phyloP scores from a whole-genome alignment of 2,797 vertebrate species.

The Enteromius argenteus region DNA sequence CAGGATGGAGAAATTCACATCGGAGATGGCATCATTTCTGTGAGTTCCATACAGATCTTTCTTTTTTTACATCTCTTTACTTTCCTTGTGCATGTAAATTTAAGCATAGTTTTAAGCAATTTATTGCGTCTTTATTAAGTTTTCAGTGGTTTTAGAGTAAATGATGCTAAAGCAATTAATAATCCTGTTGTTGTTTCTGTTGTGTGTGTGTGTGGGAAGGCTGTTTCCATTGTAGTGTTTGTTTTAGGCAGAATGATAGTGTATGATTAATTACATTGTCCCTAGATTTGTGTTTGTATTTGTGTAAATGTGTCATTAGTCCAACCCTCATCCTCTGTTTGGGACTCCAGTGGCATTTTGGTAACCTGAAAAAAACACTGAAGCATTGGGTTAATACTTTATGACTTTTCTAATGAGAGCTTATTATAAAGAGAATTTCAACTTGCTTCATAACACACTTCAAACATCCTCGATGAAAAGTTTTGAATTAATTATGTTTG shows the following conservation, averaged over 20 bases:
- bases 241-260: constrained; percentile 51
- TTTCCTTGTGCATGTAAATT: constrained; percentile 39
- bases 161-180: not conserved
- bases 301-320: constrained; percentile 29
- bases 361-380: not conserved
- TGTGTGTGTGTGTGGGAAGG: not conserved
- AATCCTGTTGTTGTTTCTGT: not conserved
- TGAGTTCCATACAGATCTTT: constrained; percentile 75
- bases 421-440: constrained; percentile 27
- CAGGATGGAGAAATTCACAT: constrained; percentile 89
- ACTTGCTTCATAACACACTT: constrained; percentile 14
- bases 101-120: constrained; percentile 1
- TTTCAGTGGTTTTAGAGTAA: not conserved
- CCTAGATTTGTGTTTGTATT: not conserved
- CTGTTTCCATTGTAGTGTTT: not conserved
- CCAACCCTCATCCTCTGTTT: constrained; percentile 2
- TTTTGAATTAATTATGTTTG: constrained; percentile 7
- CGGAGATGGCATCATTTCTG: constrained; percentile 91
- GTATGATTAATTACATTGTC: constrained; percentile 53
- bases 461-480: not conserved
- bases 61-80: constrained; percentile 37
- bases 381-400: not conserved
- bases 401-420: not conserved
- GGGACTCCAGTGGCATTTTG: not conserved
- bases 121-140: not conserved